These are phyloP conservation scores for Typhlomys cinereus DNA, from an alignment of 2,113 vertebrate genomes.

Conservation along the genomic window DNA sequence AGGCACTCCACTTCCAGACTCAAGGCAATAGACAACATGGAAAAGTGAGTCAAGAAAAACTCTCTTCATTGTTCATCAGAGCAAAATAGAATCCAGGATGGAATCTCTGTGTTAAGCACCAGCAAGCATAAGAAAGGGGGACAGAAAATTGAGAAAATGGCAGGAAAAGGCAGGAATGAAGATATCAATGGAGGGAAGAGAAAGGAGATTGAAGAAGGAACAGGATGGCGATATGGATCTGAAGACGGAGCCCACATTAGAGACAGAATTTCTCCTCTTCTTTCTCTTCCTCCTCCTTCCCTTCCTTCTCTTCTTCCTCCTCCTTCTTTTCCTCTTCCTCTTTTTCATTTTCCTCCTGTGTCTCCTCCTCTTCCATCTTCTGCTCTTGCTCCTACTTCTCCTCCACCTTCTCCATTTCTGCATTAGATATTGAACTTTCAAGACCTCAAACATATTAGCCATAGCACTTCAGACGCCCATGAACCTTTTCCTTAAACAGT, in stretches of 20 bases:
- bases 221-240: not conserved
- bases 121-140: not conserved
- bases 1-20: too few relatives aligned
- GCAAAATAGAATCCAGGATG: not conserved
- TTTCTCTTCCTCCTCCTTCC: too few relatives aligned
- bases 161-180: not conserved
- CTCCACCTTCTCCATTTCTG: too few relatives aligned
- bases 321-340: too few relatives aligned
- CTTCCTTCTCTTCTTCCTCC: too few relatives aligned
- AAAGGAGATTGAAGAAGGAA: not conserved
- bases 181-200: not conserved
- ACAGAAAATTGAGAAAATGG: too few relatives aligned
- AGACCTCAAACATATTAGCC: not conserved
- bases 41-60: not conserved
- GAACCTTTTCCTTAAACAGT: not conserved
- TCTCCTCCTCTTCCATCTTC: too few relatives aligned
- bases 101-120: not conserved
- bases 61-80: not conserved
- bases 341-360: too few relatives aligned
- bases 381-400: too few relatives aligned
- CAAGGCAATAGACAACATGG: not conserved
- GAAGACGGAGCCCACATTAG: not conserved
- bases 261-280: not conserved
- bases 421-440: too few relatives aligned
- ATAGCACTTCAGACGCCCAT: not conserved